Base-by-base conservation (phyloP, 2,888 invertebrate genomes). In the Nineta flava region DNA sequence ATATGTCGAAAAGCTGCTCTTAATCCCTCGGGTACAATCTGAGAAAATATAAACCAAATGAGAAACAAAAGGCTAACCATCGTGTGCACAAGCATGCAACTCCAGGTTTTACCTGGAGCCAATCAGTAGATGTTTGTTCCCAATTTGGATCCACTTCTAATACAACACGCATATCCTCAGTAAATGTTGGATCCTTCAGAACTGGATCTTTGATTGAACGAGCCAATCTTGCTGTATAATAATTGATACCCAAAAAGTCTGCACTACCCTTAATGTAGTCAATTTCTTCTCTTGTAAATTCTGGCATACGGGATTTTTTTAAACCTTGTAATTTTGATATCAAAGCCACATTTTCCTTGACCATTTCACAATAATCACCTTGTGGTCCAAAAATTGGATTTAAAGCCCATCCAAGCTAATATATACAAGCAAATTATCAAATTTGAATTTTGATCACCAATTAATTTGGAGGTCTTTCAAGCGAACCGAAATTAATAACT, bases 131-230 rank as follows among this genome's bases (percentile, higher is more conserved):
- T 38, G 72, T 72, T 12, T 70, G 69, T 34, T 74, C 73, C 83
- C 82, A 83, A 1, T 67, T 67, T 1, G 71, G 69, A 60, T 80
- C 74, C 55, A 72, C 69, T 41, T 69, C 70, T 55, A 72, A 65
- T 9, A 72, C 64, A 17, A 78, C 71, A 1, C 78, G 79, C 57
- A 76, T 69, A 58, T 81, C 81, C 51, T 79, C 78, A 57, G 69
- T 69, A 49, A 74, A 76, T 0, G 78, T 78, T 1, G 79, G 77
- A 45, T 69, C 60, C 19, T 63, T 47, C 4, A 16, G 5, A 26
- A 35, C 35, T 4, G 13, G 7, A 2, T 5, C 16, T n/a, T 35
- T 32, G 5, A 12, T n/a, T 16, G 34, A 9, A 17, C n/a, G 10
- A 2, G 32, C 34, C 9, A 48, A 41, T 15, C 34, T 17, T 2